Evolutionary conservation across 2,113 vertebrate genomes (phyloP).

Genomic region (Phalacrocorax pelagicus): DNA sequence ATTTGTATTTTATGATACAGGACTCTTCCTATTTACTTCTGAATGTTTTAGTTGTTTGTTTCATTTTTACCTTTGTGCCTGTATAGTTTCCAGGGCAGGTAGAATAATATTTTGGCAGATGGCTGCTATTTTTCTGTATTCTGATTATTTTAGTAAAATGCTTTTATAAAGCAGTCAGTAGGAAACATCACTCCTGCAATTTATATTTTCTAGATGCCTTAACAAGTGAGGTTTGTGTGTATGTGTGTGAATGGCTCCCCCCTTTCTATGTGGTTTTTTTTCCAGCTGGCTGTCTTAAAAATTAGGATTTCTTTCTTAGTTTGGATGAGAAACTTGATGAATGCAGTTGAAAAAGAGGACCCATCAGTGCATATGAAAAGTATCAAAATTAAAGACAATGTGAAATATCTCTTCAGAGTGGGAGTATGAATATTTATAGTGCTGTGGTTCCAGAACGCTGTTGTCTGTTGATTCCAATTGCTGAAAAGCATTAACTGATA

Average conservation of each 20-base stretch:
- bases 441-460: background rate
- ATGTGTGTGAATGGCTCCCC: background rate
- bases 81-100: background rate
- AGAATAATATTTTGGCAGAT: background rate
- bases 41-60: background rate
- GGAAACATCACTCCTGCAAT: background rate
- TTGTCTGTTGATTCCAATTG: background rate
- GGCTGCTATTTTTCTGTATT: background rate
- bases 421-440: background rate
- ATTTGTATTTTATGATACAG: background rate
- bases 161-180: background rate
- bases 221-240: background rate
- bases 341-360: background rate
- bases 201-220: background rate
- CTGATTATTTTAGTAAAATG: background rate
- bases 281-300: background rate
- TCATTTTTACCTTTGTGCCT: background rate
- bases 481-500: background rate
- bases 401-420: background rate
- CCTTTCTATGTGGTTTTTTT: background rate
- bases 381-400: background rate
- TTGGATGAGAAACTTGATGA: background rate
- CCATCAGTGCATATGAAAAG: background rate
- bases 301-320: background rate
- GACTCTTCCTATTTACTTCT: background rate